Base-by-base conservation (phyloP, 2,888 invertebrate genomes). In the Auanema sp. region DNA sequence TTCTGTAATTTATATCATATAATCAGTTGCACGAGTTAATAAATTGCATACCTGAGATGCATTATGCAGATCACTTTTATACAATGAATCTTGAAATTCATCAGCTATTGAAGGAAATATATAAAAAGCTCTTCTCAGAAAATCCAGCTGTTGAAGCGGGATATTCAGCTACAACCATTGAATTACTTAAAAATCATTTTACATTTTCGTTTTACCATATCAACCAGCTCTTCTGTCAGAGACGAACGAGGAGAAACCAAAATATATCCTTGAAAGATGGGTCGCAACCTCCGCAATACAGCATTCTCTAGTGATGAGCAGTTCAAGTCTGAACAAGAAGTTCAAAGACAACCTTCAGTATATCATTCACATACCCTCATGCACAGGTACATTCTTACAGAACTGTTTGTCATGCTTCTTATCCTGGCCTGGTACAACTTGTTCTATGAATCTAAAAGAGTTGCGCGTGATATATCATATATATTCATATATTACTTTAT, bases 261-360 rank as follows among this genome's bases (percentile, higher is more conserved):
- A 54, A 81, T 79, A 49, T 71, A 77, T 11, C 81, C 80, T 33
- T 69, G 69, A 12, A 81, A 79, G 76, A 81, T 60, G 0, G 78
- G 71, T 16, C 65, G 59, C 23, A 77, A 44, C 43, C 66, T 60
- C 18, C 60, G 56, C 14, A 66, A 40, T 41, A 66, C 43, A 14
- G 65, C 54, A 11, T 59, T 59, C 23, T 66, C 67, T n/a, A 76
- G 23, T 1, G 56, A 50, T 6, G 72, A 65, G 25, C 73, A 76
- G 47, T 68, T 69, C 58, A 65, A 49, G 11, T 67, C 69, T 41
- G 54, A 61, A 47, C 10, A 23, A 12, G 2, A 1, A 23, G 0
- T 4, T 10, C n/a, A 5, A 3, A 33, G 4, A 33, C 33, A 33
- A 5, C 8, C 8, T 8, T 33, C 33, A 5, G 33, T 33, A 14